Percentiles rank a stretch among this genome's conserved stretches.
These are phyloP conservation scores for Harpalus rubripes DNA, from an alignment of 2,888 invertebrate genomes.

Conservation along the genomic window DNA sequence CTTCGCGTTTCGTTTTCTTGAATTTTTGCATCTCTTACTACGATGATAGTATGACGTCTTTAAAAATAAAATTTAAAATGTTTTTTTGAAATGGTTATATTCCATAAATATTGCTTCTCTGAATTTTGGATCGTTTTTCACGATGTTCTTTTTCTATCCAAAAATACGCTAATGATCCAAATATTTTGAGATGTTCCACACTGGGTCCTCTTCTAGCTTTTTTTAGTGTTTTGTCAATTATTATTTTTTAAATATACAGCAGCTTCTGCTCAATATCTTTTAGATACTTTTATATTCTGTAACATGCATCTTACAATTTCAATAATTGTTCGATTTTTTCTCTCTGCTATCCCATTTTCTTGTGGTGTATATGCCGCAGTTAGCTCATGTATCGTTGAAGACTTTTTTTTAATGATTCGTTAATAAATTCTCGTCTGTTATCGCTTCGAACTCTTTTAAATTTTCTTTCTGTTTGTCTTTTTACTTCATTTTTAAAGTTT, in stretches of 20 bases:
- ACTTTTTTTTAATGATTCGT: neutral
- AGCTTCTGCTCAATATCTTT: conserved; percentile 24
- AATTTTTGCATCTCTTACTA: conserved; percentile 18
- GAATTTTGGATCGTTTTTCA: neutral
- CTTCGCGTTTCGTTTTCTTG: neutral
- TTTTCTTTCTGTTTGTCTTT: neutral
- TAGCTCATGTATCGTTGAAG: neutral
- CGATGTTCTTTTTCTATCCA: too few species aligned
- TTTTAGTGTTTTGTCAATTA: neutral
- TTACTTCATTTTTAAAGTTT: neutral
- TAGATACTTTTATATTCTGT: neutral
- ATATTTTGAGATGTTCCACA: conserved; percentile 21
- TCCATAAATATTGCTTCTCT: neutral
- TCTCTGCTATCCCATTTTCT: conserved; percentile 10
- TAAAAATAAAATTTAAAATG: neutral
- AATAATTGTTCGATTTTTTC: neutral
- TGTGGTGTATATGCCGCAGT: neutral
- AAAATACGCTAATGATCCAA: neutral
- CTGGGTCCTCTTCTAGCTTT: conserved; percentile 13
- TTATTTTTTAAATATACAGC: conserved; percentile 22
- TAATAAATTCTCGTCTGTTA: neutral
- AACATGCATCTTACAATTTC: too few species aligned
- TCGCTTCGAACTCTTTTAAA: neutral
- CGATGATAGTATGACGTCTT: neutral
- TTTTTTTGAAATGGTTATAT: neutral